Base-by-base conservation (phyloP, 1,140 invertebrate species). In the Liolophura sinensis region DNA sequence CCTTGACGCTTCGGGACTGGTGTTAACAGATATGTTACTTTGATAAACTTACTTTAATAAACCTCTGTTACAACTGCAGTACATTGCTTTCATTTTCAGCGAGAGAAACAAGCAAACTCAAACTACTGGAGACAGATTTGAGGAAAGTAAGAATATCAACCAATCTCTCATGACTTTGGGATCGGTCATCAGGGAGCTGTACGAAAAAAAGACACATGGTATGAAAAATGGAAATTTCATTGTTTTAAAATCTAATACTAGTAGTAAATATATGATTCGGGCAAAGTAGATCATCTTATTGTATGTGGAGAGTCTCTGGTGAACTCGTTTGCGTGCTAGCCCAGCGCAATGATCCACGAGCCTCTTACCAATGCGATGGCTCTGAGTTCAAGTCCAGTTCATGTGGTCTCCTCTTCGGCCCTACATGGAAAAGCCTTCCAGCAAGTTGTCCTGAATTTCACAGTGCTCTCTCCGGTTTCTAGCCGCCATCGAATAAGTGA, bases 71-170 rank as follows among this genome's bases (percentile, higher is more conserved):
- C n/a, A 24, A 58, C 1, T 22, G 56, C n/a, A 58, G 7, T 51
- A 18, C 31, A 24, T 58, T 12, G 12, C 12, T 14, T 24, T 40
- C 31, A 40, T 40, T 63, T 68, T 40, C 61, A 75, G 73, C 59
- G 75, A 76, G 58, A 66, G 75, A 49, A 62, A 64, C 24, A 61
- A 52, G 16, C 74, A 77, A 62, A 72, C 75, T 18, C 69, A 62
- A n/a, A 62, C 73, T 16, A 67, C 68, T 22, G 75, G 73, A 24
- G 75, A 75, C 47, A 57, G 73, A 40, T 74, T 77, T 50, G 69
- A 75, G 64, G 75, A 77, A 56, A 65, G 69, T 27, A 70, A 62
- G 40, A 72, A 73, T 56, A 76, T 76, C 24, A 76, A 76, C 66
- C 64, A 69, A 59, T 76, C 74, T 0, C 52, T 77, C 18, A 68